phyloP scores from a whole-genome alignment of 2,113 vertebrate genomes.

The Plestiodon gilberti region DNA sequence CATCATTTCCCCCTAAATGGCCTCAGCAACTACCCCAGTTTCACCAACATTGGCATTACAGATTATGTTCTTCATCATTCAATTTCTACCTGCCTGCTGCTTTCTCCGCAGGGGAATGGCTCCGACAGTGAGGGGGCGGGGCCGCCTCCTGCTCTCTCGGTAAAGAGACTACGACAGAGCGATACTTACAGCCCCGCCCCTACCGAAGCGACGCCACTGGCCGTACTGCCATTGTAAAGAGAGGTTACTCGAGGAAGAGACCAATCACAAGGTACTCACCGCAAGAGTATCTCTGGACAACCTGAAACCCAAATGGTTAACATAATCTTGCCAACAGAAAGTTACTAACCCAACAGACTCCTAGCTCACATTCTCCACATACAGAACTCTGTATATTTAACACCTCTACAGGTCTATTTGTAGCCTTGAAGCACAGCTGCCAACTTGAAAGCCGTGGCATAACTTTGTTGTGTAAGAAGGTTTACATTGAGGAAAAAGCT shows the following conservation, averaged over 20 bases:
- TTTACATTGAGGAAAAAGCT: background rate
- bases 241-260: constrained; percentile 49
- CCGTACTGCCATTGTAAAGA: too few relatives aligned
- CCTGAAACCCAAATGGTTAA: constrained; percentile 41
- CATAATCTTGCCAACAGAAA: background rate
- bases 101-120: too few relatives aligned
- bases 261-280: background rate
- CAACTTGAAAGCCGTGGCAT: constrained; percentile 31
- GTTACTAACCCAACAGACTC: background rate
- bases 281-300: constrained; percentile 8
- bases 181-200: too few relatives aligned
- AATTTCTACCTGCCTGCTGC: too few relatives aligned
- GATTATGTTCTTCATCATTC: too few relatives aligned
- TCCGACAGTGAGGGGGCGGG: too few relatives aligned
- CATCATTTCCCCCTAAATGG: too few relatives aligned
- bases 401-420: background rate
- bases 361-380: background rate
- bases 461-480: background rate
- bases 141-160: too few relatives aligned
- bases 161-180: too few relatives aligned
- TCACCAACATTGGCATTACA: too few relatives aligned
- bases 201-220: too few relatives aligned
- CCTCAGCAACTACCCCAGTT: too few relatives aligned
- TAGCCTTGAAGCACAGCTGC: background rate
- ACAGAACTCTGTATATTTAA: background rate